Base-by-base conservation (phyloP, 2,797 vertebrate species). In the Peromyscus attwateri region DNA sequence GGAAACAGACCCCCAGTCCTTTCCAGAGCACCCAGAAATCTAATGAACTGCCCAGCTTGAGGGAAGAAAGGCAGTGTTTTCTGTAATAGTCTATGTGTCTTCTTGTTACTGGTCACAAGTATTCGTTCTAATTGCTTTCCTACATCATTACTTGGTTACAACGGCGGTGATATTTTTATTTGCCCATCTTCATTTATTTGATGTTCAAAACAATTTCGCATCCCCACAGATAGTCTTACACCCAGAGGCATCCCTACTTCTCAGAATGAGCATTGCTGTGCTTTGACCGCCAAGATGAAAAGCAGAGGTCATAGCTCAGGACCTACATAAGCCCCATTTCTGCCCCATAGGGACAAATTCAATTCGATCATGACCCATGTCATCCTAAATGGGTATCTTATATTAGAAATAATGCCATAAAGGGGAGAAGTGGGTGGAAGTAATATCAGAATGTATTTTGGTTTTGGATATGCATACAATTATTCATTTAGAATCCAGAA, bases 401-500 rank as follows among this genome's bases (percentile, higher is more conserved):
- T 66, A 27, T 93, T 85, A 71, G 10, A 84, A 92, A 57, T 4
- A 60, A 91, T 6, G 10, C 82, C 3, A 10, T 27, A 57, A 5
- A n/a, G n/a, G 34, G 52, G 17, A 46, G 68, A 89, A 73, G 57
- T 66, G 19, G 23, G 9, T 40, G n/a, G 49, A 25, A 13, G 25
- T 60, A 57, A 75, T 31, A 55, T 81, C 73, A 87, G 52, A 75
- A 9, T 95, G 34, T 49, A 46, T 34, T 94, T 55, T 91, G 29
- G 17, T 89, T 79, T 76, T 83, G 2, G 31, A 62, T 84, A 14
- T 46, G 34, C n/a, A 37, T 75, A 29, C 11, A 71, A 17, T 80
- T 87, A 77, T 34, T 90, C 46, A 49, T 77, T 92, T 90, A 29
- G 90, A 19, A 46, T 46, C 6, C 62, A 95, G 73, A 89, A 66